Percentiles rank a stretch among this genome's conserved stretches.
phyloP scores from a whole-genome alignment of 2,797 vertebrate species.

The Danio tinwini region DNA sequence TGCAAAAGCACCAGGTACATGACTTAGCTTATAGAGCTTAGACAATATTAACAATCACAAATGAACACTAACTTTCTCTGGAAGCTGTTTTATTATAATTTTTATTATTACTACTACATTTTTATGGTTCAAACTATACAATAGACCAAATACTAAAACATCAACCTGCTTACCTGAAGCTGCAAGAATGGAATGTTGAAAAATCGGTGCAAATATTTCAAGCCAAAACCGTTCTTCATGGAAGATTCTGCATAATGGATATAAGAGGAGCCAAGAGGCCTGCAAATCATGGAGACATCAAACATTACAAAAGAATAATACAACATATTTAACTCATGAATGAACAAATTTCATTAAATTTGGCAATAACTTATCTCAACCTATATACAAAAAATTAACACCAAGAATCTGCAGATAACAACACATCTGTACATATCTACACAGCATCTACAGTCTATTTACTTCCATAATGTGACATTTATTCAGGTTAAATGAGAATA shows the following conservation, averaged over 20 bases:
- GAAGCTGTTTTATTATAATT: background rate
- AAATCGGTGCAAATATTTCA: conserved; percentile 97
- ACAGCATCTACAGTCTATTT: background rate
- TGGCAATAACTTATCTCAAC: background rate
- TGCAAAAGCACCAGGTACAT: background rate
- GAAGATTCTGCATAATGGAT: conserved; percentile 98
- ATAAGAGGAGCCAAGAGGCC: conserved; percentile 93
- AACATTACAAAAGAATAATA: background rate
- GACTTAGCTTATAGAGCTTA: conserved; percentile 6
- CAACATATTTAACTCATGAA: background rate
- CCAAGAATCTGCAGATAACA: background rate
- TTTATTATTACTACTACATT: too few species aligned
- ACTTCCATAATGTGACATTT: background rate
- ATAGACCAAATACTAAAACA: background rate
- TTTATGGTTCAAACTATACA: too few species aligned
- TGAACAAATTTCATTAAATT: background rate
- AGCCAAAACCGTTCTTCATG: conserved; percentile 97
- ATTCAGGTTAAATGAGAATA: background rate
- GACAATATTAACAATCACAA: background rate
- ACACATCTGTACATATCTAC: background rate
- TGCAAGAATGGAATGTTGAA: conserved; percentile 99
- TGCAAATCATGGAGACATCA: conserved; percentile 63
- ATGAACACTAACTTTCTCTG: background rate
- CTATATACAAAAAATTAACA: background rate
- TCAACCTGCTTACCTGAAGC: conserved; percentile 84